These are phyloP conservation scores for Ischnus inquisitorius DNA, from an alignment of 2,888 invertebrate genomes.

Conservation along the genomic window DNA sequence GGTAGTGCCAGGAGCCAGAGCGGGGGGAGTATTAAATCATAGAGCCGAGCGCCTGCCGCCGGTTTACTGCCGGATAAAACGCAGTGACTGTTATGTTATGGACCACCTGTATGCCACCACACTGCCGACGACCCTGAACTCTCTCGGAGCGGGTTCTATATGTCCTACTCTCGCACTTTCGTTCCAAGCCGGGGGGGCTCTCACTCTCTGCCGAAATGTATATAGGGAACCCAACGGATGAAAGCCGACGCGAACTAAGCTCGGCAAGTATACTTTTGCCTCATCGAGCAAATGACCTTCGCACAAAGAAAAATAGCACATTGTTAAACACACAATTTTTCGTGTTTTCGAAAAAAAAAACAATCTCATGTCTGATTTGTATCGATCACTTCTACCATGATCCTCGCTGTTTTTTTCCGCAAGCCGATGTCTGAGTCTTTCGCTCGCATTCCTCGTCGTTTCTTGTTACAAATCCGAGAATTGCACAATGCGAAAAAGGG, in stretches of 20 bases:
- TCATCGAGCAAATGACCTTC: neutral
- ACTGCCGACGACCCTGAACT: conserved; percentile 82
- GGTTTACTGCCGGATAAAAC: conserved; percentile 86
- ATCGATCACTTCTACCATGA: conserved; percentile 19
- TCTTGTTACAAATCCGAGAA: conserved; percentile 15
- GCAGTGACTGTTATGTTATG: conserved; percentile 86
- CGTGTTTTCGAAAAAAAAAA: neutral
- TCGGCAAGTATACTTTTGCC: neutral
- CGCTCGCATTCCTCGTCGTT: conserved; percentile 47
- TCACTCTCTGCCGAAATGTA: conserved; percentile 23
- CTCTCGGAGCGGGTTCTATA: conserved; percentile 61
- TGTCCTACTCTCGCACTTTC: conserved; percentile 38
- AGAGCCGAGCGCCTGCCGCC: conserved; percentile 84
- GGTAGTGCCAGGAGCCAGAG: conserved; percentile 62
- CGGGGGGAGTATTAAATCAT: conserved; percentile 84
- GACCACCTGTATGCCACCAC: conserved; percentile 85
- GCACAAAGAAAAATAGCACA: neutral
- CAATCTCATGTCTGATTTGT: neutral
- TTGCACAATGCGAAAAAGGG: conserved; percentile 40
- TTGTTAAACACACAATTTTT: too few species aligned
- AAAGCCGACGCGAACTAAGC: conserved; percentile 6
- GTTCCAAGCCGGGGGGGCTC: conserved; percentile 21
- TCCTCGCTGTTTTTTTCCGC: neutral
- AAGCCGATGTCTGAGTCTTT: neutral
- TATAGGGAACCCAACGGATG: conserved; percentile 2